A percentile compares a stretch with the other conserved stretches of the same genome.
Evolutionary conservation across 2,113 vertebrate species (phyloP).

Genomic region (Chloroceryle aenea): DNA sequence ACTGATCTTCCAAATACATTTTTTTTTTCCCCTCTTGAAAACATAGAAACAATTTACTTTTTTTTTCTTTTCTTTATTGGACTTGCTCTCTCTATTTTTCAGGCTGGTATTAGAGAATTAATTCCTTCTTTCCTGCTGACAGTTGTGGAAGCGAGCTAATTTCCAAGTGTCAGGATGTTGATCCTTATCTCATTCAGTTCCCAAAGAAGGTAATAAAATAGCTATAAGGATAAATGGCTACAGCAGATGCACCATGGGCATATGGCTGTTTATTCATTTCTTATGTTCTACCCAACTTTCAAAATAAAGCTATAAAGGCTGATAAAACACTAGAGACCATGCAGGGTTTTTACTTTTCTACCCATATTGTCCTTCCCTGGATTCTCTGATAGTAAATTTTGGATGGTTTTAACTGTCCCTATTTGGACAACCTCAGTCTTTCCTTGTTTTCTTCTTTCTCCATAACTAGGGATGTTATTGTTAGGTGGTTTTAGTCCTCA

Average conservation of each 20-base stretch:
- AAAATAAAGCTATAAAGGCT: not conserved
- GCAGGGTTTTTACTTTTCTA: not conserved
- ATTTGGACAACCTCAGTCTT: not conserved
- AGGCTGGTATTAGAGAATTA: constrained; percentile 22
- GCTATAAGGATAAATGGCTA: not conserved
- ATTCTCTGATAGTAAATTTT: not conserved
- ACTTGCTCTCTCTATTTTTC: not conserved
- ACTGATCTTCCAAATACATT: constrained; percentile 9
- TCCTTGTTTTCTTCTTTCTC: not conserved
- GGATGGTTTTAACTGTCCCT: not conserved
- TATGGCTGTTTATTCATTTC: constrained; percentile 13
- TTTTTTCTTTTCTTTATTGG: not conserved
- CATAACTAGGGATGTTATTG: not conserved
- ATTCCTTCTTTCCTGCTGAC: constrained; percentile 27
- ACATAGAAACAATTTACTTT: not conserved
- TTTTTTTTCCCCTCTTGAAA: not conserved
- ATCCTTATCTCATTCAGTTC: not conserved
- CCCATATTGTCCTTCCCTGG: not conserved
- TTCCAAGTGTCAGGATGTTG: constrained; percentile 45
- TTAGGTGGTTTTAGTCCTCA: not conserved
- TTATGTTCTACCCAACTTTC: not conserved
- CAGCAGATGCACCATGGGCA: constrained; percentile 17
- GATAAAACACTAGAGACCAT: not conserved
- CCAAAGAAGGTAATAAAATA: constrained; percentile 20
- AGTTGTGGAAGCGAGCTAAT: not conserved